A percentile compares a stretch with the other conserved stretches of the same genome.
phyloP scores from a whole-genome alignment of 2,888 invertebrate species.

The Sphaeridia pumilis region DNA sequence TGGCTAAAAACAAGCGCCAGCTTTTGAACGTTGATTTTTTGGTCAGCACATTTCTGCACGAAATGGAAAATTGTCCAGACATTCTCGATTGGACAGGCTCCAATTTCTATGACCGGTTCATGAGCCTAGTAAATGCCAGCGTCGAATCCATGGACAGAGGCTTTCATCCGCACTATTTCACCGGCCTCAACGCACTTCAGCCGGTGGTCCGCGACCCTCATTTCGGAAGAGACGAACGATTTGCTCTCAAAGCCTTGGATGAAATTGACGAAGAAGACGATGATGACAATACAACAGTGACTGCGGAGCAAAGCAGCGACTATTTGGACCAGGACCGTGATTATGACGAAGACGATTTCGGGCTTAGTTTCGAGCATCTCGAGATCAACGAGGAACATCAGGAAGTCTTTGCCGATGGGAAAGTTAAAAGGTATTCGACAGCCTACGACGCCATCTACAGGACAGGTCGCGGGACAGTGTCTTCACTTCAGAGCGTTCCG shows the following conservation, averaged over 20 bases:
- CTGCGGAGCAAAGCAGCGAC: slow-evolving; percentile 22
- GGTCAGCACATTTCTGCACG: slow-evolving; percentile 27
- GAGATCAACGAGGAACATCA: slow-evolving; percentile 12
- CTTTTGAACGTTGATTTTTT: slow-evolving; percentile 21
- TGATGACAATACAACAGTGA: slow-evolving; percentile 3
- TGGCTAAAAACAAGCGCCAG: not conserved
- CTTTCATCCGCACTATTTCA: slow-evolving; percentile 31
- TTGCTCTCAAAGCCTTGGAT: slow-evolving; percentile 21
- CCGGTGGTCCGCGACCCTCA: slow-evolving; percentile 20
- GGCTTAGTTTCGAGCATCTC: slow-evolving; percentile 29
- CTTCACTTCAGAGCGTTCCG: slow-evolving; percentile 16
- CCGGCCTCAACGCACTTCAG: slow-evolving; percentile 28
- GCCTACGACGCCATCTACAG: too few relatives aligned
- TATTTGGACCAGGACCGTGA: slow-evolving; percentile 27
- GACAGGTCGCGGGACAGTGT: slow-evolving; percentile 12
- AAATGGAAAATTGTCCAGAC: slow-evolving; percentile 26
- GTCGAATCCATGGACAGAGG: slow-evolving; percentile 30
- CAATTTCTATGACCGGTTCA: slow-evolving; percentile 25
- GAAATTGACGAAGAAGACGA: slow-evolving; percentile 22
- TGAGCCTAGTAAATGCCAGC: slow-evolving; percentile 18
- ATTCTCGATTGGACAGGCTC: slow-evolving; percentile 31
- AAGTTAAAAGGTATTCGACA: too few relatives aligned
- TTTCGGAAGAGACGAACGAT: slow-evolving; percentile 16
- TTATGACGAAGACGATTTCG: slow-evolving; percentile 30
- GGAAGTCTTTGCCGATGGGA: not conserved